A percentile compares a stretch with the other conserved stretches of the same genome.
Evolutionary conservation across 2,888 invertebrate genomes (phyloP).

Genomic region (Acanthosepion pharaonis): DNA sequence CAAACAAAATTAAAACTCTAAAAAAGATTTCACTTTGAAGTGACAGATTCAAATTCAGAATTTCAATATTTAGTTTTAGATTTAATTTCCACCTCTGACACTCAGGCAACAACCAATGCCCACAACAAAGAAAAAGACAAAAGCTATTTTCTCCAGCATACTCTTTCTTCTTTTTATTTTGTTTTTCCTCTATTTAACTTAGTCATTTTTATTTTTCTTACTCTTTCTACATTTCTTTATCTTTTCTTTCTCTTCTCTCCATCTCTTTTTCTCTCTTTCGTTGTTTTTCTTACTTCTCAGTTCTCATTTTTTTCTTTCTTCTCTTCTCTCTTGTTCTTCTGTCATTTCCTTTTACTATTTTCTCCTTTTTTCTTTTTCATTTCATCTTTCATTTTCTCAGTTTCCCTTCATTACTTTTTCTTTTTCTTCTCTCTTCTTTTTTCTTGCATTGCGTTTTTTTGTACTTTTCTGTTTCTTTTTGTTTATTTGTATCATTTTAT

Average conservation of each 20-base stretch:
- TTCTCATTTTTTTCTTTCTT: not conserved
- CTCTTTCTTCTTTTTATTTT: not conserved
- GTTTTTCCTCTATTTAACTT: not conserved
- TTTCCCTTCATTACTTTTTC: not conserved
- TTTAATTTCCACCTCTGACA: not conserved
- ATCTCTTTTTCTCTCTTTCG: not conserved
- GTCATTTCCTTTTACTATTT: not conserved
- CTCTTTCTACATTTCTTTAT: too few relatives aligned
- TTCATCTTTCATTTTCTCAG: not conserved
- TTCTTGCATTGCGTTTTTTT: not conserved
- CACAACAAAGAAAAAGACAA: not conserved
- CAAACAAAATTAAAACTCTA: not conserved
- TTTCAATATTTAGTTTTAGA: conserved; percentile 2
- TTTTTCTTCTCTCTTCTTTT: too few relatives aligned
- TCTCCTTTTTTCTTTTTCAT: not conserved
- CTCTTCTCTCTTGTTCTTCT: not conserved
- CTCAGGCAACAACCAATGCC: not conserved
- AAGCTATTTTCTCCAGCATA: not conserved
- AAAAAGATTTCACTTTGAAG: not conserved
- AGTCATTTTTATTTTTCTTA: too few relatives aligned
- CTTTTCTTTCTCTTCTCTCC: not conserved
- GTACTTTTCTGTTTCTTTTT: not conserved
- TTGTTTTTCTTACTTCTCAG: not conserved
- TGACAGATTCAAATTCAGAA: not conserved
- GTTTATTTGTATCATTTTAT: not conserved